These are phyloP conservation scores for Alsophila aescularia DNA, from an alignment of 2,888 invertebrate species.

Conservation along the genomic window DNA sequence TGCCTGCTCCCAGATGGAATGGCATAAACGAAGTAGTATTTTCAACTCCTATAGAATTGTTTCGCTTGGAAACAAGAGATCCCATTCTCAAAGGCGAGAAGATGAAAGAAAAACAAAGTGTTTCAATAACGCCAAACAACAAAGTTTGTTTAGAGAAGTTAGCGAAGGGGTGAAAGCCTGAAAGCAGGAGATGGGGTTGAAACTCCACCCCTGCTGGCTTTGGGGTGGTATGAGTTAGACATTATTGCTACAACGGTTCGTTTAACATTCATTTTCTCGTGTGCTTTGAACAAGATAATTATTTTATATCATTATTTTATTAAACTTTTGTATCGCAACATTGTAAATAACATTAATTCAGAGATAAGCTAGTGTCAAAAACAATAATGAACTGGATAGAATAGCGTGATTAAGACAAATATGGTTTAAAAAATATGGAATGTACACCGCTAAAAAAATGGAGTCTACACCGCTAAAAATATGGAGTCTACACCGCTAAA, in stretches of 20 bases:
- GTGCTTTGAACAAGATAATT: background rate
- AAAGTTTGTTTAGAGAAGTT: constrained; percentile 74
- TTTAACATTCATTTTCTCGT: constrained; percentile 40
- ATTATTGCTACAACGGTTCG: constrained; percentile 50
- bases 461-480: no score
- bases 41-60: constrained; percentile 35
- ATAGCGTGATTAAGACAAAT: no score
- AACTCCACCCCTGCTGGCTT: constrained; percentile 25
- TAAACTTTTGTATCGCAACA: no score
- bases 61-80: constrained; percentile 47
- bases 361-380: no score
- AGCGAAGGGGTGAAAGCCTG: constrained; percentile 50
- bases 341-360: no score
- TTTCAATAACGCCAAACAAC: constrained; percentile 78
- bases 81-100: constrained; percentile 58
- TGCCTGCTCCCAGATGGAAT: no score
- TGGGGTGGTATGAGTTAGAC: constrained; percentile 36
- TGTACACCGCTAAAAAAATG: no score
- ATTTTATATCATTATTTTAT: no score
- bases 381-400: no score
- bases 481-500: no score
- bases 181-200: constrained; percentile 36
- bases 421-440: no score
- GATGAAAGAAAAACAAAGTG: constrained; percentile 80
- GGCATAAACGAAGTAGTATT: background rate